Evolutionary conservation across 2,888 invertebrate genomes (phyloP).

Genomic region (Alloscopus bannaensis): DNA sequence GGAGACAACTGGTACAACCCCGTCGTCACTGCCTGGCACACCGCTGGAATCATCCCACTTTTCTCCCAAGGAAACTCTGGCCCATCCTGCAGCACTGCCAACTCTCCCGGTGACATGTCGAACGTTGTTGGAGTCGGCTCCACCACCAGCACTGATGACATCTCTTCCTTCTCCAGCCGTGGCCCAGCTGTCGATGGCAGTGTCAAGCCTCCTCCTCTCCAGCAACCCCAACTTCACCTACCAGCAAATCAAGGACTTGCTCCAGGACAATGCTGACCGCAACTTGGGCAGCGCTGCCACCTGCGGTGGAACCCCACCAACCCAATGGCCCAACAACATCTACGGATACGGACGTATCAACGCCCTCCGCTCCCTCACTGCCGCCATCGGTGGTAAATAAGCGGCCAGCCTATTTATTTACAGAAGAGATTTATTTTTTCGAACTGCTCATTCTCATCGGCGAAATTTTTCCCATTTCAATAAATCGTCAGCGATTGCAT

Average conservation of each 20-base stretch:
- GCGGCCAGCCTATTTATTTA: no score
- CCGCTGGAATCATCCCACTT: constrained; percentile 55
- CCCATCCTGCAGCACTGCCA: constrained; percentile 35
- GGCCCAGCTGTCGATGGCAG: not conserved
- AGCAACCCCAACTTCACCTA: constrained; percentile 34
- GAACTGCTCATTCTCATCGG: no score
- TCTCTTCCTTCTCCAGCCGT: constrained; percentile 27
- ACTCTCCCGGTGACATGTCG: constrained; percentile 30
- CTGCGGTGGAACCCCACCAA: constrained; percentile 54
- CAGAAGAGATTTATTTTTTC: no score
- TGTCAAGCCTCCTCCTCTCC: constrained; percentile 20
- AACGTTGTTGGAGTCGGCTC: constrained; percentile 37
- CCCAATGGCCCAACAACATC: no score
- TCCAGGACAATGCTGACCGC: constrained; percentile 12
- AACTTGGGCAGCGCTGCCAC: not conserved
- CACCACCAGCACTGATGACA: constrained; percentile 18
- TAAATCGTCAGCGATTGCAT: no score
- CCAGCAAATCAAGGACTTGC: constrained; percentile 18
- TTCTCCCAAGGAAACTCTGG: constrained; percentile 51
- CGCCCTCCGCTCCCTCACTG: constrained; percentile 44
- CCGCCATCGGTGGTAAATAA: constrained; percentile 31
- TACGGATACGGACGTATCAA: constrained; percentile 62
- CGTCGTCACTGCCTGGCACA: constrained; percentile 29
- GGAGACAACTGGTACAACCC: constrained; percentile 33
- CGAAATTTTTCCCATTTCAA: no score